Evolutionary conservation across 2,113 vertebrate species (phyloP).

Genomic region (Zingel zingel): DNA sequence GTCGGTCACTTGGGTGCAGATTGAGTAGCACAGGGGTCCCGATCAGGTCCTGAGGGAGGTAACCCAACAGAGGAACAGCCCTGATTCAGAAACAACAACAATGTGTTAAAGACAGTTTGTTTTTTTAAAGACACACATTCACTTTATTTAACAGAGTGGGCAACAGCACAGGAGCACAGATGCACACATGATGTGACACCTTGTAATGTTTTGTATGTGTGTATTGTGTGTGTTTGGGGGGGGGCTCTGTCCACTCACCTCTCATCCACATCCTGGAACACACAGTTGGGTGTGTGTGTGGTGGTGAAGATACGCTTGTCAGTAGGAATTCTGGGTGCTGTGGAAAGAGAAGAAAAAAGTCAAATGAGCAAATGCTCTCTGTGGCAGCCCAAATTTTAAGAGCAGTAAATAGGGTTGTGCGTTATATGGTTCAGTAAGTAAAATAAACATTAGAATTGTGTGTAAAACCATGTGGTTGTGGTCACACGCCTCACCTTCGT

Average conservation of each 20-base stretch:
- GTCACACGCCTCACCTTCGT: constrained; percentile 88
- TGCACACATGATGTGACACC: not conserved
- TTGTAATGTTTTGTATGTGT: not conserved
- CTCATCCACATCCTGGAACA: constrained; percentile 97
- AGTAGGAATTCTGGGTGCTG: constrained; percentile 94
- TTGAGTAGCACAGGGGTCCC: constrained; percentile 91
- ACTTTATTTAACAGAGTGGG: not conserved
- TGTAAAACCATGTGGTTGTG: not conserved
- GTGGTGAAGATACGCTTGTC: constrained; percentile 98
- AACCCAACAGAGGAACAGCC: constrained; percentile 94
- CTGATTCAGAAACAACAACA: constrained; percentile 71
- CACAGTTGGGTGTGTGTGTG: constrained; percentile 94
- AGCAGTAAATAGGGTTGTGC: too few species aligned
- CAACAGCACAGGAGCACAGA: not conserved
- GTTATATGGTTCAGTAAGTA: too few species aligned
- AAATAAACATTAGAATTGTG: not conserved
- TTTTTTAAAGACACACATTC: too few species aligned
- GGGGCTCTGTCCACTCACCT: constrained; percentile 83
- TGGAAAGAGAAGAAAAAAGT: constrained; percentile 34
- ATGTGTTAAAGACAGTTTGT: not conserved
- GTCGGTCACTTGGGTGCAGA: constrained; percentile 93
- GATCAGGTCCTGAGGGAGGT: constrained; percentile 95
- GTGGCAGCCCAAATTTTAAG: too few species aligned
- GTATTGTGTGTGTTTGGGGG: not conserved
- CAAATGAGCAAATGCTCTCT: not conserved